Base-by-base conservation (phyloP, 2,797 vertebrate genomes). In the Margarornis squamiger region DNA sequence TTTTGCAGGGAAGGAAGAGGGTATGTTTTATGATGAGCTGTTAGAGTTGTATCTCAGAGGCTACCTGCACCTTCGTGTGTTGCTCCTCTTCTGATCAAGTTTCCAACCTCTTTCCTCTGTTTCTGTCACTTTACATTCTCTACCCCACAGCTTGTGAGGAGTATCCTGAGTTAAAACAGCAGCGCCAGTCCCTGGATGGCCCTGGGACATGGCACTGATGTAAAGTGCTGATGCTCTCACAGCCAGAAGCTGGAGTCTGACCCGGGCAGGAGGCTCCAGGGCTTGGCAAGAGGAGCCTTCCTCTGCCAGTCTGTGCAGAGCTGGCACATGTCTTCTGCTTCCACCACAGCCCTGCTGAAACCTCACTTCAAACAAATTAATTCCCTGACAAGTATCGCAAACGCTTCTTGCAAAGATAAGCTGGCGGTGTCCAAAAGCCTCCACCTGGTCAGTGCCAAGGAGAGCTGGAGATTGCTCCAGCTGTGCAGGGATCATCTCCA, bases 311-410 rank as follows among this genome's bases (percentile, higher is more conserved):
- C 52, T 54, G 52, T 52, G 57, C 61, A 3, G 5, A 75, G 68
- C 80, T 88, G 90, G 74, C 76, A 72, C 30, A 10, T 0, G 1
- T 54, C 61, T 59, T 14, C 38, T 36, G 32, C 29, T 85, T 82
- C 87, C 30, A 57, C 67, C 18, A 66, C 52, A 63, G 34, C 72
- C 57, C n/a, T 20, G 19, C 54, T 86, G 88, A 82, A 86, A 86
- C n/a, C 21, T 46, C 59, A 55, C 59, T 66, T 76, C 46, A 74
- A 94, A 41, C 54, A 75, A 86, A 83, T 86, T 19, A 91, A 75
- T 75, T 86, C 75, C 80, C 72, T 78, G 52, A 71, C 46, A 61
- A 66, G 20, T 14, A 51, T 7, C 34, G 38, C 46, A 57, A 74
- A 59, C 8, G 14, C 38, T 91, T 32, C 16, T 30, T 39, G 57